Percentiles rank a stretch among this genome's conserved stretches.
These are phyloP conservation scores for Urechis unicinctus DNA, from an alignment of 2,888 invertebrate species.

Conservation along the genomic window DNA sequence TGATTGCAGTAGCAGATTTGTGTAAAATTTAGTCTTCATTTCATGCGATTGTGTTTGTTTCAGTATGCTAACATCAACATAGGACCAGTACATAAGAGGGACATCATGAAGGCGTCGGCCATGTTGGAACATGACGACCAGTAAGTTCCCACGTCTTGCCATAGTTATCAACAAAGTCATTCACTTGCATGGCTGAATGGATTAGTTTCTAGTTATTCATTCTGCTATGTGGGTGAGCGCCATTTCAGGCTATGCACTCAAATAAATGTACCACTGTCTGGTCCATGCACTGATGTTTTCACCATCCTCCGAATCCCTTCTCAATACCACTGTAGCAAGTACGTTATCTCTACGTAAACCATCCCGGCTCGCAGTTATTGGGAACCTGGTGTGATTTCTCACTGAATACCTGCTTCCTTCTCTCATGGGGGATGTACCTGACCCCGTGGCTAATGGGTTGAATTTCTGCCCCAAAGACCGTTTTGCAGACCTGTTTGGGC, in stretches of 20 bases:
- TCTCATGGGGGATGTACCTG: too few relatives aligned
- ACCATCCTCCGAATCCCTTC: too few relatives aligned
- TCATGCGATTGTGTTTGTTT: slow-evolving; percentile 40
- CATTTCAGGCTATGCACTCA: not conserved
- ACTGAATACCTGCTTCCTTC: too few relatives aligned
- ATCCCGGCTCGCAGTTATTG: too few relatives aligned
- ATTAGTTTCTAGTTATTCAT: not conserved
- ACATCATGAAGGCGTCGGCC: slow-evolving; percentile 99
- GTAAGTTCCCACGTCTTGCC: slow-evolving; percentile 29
- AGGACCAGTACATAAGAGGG: slow-evolving; percentile 97
- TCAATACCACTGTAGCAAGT: too few relatives aligned
- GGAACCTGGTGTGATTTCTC: too few relatives aligned
- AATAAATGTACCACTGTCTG: too few relatives aligned
- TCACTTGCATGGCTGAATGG: not conserved
- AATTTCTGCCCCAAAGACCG: too few relatives aligned
- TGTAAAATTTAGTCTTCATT: not conserved
- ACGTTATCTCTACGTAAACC: too few relatives aligned
- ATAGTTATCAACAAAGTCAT: not conserved
- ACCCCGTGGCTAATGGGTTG: too few relatives aligned
- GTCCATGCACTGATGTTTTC: too few relatives aligned
- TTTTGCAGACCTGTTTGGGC: too few relatives aligned
- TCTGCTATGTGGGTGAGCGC: not conserved
- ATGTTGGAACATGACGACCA: slow-evolving; percentile 91
- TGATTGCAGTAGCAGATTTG: not conserved
- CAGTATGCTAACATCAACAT: slow-evolving; percentile 97